These are phyloP conservation scores for Rhamphomyia laevipes DNA, from an alignment of 2,888 invertebrate species.

Conservation along the genomic window DNA sequence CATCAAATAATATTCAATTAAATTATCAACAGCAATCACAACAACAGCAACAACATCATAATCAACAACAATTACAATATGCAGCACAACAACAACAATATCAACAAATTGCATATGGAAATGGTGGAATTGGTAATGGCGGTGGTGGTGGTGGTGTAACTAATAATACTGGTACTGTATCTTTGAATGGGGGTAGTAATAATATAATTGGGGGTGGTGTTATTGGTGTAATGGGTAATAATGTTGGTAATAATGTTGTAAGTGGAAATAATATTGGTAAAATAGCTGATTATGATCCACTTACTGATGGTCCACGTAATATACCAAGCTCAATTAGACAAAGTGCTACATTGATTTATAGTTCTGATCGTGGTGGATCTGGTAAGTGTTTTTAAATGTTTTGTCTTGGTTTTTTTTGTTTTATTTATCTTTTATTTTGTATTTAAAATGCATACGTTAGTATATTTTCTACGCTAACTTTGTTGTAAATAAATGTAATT, in stretches of 20 bases:
- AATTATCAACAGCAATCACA: slow-evolving; percentile 17
- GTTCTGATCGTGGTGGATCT: slow-evolving; percentile 58
- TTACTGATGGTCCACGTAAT: slow-evolving; percentile 56
- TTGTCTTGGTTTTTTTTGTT: neutral
- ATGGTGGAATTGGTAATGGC: slow-evolving; percentile 7
- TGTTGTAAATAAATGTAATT: too few species aligned
- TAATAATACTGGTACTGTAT: neutral
- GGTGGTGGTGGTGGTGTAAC: neutral
- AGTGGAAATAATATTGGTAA: slow-evolving; percentile 43
- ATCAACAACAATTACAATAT: slow-evolving; percentile 5
- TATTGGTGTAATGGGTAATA: slow-evolving; percentile 16
- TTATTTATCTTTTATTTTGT: too few species aligned
- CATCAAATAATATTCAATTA: slow-evolving; percentile 10
- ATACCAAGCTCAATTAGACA: slow-evolving; percentile 64
- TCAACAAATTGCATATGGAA: slow-evolving; percentile 14
- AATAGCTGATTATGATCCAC: slow-evolving; percentile 72
- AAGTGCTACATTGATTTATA: slow-evolving; percentile 75
- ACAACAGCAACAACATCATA: slow-evolving; percentile 17
- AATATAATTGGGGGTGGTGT: slow-evolving; percentile 11
- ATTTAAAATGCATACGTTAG: too few species aligned
- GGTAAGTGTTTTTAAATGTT: slow-evolving; percentile 37
- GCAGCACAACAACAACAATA: slow-evolving; percentile 19
- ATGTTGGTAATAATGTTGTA: slow-evolving; percentile 15
- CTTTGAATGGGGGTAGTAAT: slow-evolving; percentile 14
- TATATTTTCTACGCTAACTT: too few species aligned